Conservation (phyloP, 1,140 invertebrate species). For the Drosophila pandora region DNA sequence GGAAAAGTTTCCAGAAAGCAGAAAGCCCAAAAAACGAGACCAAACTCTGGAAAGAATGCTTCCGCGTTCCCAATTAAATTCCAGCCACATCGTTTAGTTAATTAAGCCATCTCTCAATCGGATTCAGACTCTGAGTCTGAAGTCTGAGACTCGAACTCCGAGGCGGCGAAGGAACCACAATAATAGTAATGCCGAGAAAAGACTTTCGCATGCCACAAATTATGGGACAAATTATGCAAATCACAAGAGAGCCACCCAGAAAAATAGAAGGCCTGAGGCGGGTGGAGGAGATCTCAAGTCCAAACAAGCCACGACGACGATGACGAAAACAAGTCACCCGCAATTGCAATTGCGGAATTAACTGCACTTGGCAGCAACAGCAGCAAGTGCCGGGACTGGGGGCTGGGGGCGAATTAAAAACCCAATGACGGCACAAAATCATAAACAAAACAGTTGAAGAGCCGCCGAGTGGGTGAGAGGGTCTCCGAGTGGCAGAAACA, state of each 20-base stretch:
- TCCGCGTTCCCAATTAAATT: slow-evolving; percentile 72
- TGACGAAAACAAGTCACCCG: slow-evolving; percentile 46
- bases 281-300: not conserved
- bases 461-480: slow-evolving; percentile 6
- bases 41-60: slow-evolving; percentile 35
- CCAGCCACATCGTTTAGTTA: slow-evolving; percentile 78
- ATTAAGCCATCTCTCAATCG: slow-evolving; percentile 66
- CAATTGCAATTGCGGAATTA: slow-evolving; percentile 63
- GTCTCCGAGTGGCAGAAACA: slow-evolving; percentile 16
- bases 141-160: slow-evolving; percentile 4
- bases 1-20: slow-evolving; percentile 22
- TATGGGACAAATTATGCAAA: slow-evolving; percentile 80
- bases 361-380: slow-evolving; percentile 61
- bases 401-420: slow-evolving; percentile 41
- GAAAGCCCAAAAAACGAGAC: slow-evolving; percentile 4
- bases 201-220: slow-evolving; percentile 73
- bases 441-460: slow-evolving; percentile 64
- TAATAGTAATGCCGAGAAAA: slow-evolving; percentile 31
- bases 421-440: slow-evolving; percentile 66
- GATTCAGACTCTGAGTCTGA: slow-evolving; percentile 40
- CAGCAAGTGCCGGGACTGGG: not conserved
- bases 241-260: slow-evolving; percentile 40
- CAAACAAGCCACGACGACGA: slow-evolving; percentile 50
- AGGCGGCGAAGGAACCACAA: slow-evolving; percentile 66
- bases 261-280: not conserved